These are phyloP conservation scores for Turnix velox DNA, from an alignment of 2,113 vertebrate genomes.

Conservation along the genomic window DNA sequence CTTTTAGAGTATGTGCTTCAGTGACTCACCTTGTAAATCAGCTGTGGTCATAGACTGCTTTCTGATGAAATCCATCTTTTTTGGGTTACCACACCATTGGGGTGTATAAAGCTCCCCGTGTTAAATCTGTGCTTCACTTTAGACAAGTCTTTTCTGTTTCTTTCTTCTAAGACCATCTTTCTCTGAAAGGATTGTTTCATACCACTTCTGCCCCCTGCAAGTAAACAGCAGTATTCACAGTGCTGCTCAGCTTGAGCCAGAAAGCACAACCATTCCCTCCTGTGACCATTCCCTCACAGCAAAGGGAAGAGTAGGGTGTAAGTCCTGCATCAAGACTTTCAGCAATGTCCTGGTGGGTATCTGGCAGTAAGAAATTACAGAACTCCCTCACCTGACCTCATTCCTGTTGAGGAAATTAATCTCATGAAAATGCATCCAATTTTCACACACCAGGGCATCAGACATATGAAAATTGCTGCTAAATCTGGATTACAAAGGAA, in stretches of 20 bases:
- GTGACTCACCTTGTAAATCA: slow-evolving; percentile 59
- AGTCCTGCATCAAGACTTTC: neutral
- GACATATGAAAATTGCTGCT: neutral
- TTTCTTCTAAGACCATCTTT: neutral
- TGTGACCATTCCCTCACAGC: neutral
- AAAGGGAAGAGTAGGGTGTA: neutral
- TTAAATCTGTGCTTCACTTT: neutral
- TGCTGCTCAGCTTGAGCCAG: neutral
- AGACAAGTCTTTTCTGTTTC: neutral
- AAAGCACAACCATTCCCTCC: neutral
- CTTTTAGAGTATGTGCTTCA: slow-evolving; percentile 26
- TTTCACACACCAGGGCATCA: neutral
- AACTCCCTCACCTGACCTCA: neutral
- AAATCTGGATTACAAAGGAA: slow-evolving; percentile 16
- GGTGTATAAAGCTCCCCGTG: neutral
- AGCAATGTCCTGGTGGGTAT: neutral
- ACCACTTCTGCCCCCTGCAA: neutral
- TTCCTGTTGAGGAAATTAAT: neutral
- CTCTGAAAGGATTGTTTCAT: neutral
- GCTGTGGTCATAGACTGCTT: slow-evolving; percentile 14
- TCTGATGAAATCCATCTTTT: neutral
- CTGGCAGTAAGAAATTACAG: neutral
- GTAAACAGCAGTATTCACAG: neutral
- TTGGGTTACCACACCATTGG: neutral
- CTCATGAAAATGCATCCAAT: slow-evolving; percentile 13